These are phyloP conservation scores for Bombus soroeensis DNA, from an alignment of 1,140 invertebrate species.

Conservation along the genomic window DNA sequence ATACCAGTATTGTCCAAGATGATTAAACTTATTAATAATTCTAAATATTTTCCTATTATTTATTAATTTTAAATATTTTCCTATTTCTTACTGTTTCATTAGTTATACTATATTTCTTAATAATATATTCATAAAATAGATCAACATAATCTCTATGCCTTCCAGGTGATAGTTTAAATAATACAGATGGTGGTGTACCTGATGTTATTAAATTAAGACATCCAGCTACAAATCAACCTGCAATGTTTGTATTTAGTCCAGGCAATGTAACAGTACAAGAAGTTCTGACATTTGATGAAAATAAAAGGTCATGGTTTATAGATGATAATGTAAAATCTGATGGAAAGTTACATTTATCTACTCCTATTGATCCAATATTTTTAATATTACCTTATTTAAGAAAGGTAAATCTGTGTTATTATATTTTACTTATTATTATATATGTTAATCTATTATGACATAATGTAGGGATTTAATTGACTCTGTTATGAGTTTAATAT, in stretches of 20 bases:
- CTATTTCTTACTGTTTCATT: neutral
- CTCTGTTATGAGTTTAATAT: neutral
- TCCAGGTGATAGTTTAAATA: constrained; percentile 80
- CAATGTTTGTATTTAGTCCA: constrained; percentile 86
- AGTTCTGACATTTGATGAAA: constrained; percentile 87
- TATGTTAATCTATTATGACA: neutral
- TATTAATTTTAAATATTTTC: constrained; percentile 8
- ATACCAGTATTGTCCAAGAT: neutral
- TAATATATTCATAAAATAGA: neutral
- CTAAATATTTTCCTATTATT: constrained; percentile 12
- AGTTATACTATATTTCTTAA: constrained; percentile 18
- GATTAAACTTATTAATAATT: neutral
- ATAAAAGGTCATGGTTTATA: constrained; percentile 88
- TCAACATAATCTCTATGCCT: constrained; percentile 38
- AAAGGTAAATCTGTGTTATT: constrained; percentile 74
- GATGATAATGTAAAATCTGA: constrained; percentile 89
- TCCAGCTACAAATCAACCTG: constrained; percentile 85
- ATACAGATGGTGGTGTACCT: constrained; percentile 85
- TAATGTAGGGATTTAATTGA: neutral
- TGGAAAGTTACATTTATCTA: constrained; percentile 88
- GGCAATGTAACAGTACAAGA: constrained; percentile 85
- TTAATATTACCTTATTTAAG: constrained; percentile 84
- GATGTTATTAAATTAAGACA: constrained; percentile 89
- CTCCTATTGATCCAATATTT: constrained; percentile 89
- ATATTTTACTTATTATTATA: neutral